Percentiles rank a stretch among this genome's conserved stretches.
Conservation (phyloP, 2,797 vertebrate species). For the Phoeniculus purpureus region DNA sequence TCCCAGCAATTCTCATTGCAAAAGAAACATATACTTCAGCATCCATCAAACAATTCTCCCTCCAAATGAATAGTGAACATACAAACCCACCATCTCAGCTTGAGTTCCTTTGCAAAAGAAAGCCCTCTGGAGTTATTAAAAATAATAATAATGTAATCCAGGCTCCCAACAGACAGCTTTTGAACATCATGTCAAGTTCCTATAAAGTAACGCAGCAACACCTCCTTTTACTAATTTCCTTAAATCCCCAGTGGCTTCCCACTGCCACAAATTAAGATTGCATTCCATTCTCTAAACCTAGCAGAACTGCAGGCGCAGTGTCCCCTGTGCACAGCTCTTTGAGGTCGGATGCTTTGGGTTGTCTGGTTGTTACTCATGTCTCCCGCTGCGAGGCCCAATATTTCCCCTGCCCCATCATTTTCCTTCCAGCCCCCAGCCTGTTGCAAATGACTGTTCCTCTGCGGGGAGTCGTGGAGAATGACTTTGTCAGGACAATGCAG, state of each 20-base stretch:
- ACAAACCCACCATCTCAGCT: slow-evolving; percentile 67
- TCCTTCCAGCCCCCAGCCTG: neutral
- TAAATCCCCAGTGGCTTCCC: slow-evolving; percentile 28
- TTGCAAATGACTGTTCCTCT: slow-evolving; percentile 33
- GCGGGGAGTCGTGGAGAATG: neutral
- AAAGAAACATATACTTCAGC: slow-evolving; percentile 62
- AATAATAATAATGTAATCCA: slow-evolving; percentile 56
- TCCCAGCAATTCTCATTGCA: slow-evolving; percentile 63
- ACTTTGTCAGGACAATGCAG: slow-evolving; percentile 25
- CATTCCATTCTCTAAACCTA: slow-evolving; percentile 59
- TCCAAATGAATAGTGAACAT: slow-evolving; percentile 69
- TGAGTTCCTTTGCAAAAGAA: slow-evolving; percentile 67
- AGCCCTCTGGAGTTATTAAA: slow-evolving; percentile 64
- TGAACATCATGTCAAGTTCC: slow-evolving; percentile 57
- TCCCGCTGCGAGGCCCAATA: neutral
- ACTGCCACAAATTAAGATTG: slow-evolving; percentile 38
- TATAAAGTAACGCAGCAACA: slow-evolving; percentile 55
- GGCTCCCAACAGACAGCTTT: slow-evolving; percentile 50
- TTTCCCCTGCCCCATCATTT: slow-evolving; percentile 40
- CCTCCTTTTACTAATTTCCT: slow-evolving; percentile 55
- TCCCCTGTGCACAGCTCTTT: slow-evolving; percentile 40
- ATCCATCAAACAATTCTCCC: slow-evolving; percentile 65
- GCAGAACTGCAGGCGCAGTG: neutral
- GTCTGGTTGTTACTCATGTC: slow-evolving; percentile 32
- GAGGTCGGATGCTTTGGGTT: slow-evolving; percentile 47